Evolutionary conservation across 23 tunicate genomes (phyloP).

Genomic region (Ciona savignyi): DNA sequence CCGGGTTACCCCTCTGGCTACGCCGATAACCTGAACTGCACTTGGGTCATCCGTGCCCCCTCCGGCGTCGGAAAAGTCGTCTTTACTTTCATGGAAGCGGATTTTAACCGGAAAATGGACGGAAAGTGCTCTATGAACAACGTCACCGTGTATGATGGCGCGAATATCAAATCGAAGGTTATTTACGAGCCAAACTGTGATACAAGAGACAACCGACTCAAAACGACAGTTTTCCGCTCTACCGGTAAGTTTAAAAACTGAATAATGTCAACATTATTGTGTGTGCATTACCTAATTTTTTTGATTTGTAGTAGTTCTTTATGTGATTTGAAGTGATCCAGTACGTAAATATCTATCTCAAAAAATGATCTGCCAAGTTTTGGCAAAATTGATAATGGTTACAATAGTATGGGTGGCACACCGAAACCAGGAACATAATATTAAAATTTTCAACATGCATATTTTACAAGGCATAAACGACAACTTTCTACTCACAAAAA

Average conservation of each 20-base stretch:
- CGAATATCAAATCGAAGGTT: not conserved
- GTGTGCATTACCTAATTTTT: no score
- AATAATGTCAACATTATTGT: no score
- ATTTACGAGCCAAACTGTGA: slow-evolving; percentile 30
- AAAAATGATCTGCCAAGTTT: no score
- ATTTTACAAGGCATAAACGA: no score
- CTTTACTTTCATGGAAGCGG: slow-evolving; percentile 10
- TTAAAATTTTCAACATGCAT: no score
- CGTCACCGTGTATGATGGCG: slow-evolving; percentile 30
- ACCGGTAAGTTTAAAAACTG: slow-evolving; percentile 12
- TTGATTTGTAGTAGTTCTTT: no score
- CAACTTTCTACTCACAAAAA: no score
- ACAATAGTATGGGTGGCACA: no score
- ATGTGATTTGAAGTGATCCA: no score
- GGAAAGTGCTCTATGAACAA: slow-evolving; percentile 17
- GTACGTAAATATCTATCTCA: no score
- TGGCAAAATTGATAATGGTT: no score
- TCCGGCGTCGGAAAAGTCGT: not conserved
- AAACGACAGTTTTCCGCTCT: not conserved
- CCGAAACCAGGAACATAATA: no score
- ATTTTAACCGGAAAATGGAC: not conserved
- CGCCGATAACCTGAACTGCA: slow-evolving; percentile 20
- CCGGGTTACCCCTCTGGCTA: slow-evolving; percentile 29
- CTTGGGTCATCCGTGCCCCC: slow-evolving; percentile 32
- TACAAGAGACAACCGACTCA: slow-evolving; percentile 9